Evolutionary conservation across 2,888 invertebrate genomes (phyloP).

Genomic region (Rotaria sp.): DNA sequence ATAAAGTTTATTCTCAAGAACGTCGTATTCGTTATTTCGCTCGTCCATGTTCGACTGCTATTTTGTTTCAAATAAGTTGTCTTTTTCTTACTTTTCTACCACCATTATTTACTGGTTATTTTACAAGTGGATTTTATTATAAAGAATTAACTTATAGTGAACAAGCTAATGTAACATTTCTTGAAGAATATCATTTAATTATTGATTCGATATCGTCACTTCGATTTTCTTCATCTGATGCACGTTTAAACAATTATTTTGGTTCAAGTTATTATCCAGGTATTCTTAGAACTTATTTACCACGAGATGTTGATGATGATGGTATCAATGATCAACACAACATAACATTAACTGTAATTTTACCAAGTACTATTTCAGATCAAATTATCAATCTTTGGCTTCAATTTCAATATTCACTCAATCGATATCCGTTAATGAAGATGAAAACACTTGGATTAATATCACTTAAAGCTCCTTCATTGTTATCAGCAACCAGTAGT

Average conservation of each 20-base stretch:
- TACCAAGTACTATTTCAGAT: neutral
- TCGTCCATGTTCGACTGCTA: constrained; percentile 68
- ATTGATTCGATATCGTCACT: neutral
- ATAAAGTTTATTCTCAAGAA: constrained; percentile 62
- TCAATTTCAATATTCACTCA: neutral
- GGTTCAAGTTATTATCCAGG: neutral
- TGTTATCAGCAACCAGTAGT: neutral
- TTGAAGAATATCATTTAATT: constrained; percentile 50
- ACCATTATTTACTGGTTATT: constrained; percentile 66
- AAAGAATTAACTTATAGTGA: constrained; percentile 67
- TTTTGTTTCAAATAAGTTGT: constrained; percentile 64
- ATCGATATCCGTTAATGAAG: neutral
- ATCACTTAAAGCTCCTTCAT: neutral
- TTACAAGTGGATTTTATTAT: constrained; percentile 70
- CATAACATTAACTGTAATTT: neutral
- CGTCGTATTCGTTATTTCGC: constrained; percentile 69
- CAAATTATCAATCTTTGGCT: neutral
- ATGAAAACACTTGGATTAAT: constrained; percentile 3
- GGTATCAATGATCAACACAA: neutral
- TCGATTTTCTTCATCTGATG: neutral
- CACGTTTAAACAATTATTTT: neutral
- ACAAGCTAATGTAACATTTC: constrained; percentile 67
- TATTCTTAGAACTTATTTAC: neutral
- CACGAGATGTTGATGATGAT: neutral
- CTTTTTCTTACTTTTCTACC: constrained; percentile 63